Evolutionary conservation across 2,797 vertebrate species (phyloP).

Genomic region (Lycodopsis pacificus): DNA sequence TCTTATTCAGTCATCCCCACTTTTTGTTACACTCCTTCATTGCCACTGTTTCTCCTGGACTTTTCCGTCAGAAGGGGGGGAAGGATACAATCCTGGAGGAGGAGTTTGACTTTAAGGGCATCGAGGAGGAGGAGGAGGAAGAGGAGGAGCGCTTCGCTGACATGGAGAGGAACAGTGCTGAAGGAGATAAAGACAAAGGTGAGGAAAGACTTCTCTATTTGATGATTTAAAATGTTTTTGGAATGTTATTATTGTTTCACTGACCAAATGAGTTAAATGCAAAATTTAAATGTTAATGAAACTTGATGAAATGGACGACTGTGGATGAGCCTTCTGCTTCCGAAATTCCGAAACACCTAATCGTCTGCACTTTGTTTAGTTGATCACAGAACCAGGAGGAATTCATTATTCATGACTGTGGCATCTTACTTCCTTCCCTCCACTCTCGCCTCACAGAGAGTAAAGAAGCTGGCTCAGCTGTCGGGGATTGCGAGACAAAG

Average conservation of each 20-base stretch:
- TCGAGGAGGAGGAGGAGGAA: constrained; percentile 90
- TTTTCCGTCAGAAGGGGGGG: constrained; percentile 84
- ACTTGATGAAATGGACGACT: not conserved
- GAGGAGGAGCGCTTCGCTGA: constrained; percentile 76
- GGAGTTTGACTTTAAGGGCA: constrained; percentile 91
- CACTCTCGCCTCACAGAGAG: constrained; percentile 59
- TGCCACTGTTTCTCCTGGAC: not conserved
- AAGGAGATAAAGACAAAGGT: constrained; percentile 81
- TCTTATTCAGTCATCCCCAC: not conserved
- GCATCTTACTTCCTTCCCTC: not conserved
- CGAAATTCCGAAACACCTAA: not conserved
- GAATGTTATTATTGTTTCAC: not conserved
- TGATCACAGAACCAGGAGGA: not conserved
- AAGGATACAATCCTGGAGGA: constrained; percentile 91
- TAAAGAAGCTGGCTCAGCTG: constrained; percentile 67
- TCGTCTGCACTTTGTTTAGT: not conserved
- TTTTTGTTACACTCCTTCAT: constrained; percentile 2
- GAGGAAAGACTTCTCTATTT: constrained; percentile 3
- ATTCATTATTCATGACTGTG: not conserved
- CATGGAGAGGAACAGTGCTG: constrained; percentile 65
- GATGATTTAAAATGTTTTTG: not conserved
- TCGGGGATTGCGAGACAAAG: constrained; percentile 75
- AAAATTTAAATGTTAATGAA: not conserved
- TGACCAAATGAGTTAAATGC: not conserved
- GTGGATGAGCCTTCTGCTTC: not conserved